phyloP scores from a whole-genome alignment of 2,888 invertebrate species.

The Ditylenchus weischeri region DNA sequence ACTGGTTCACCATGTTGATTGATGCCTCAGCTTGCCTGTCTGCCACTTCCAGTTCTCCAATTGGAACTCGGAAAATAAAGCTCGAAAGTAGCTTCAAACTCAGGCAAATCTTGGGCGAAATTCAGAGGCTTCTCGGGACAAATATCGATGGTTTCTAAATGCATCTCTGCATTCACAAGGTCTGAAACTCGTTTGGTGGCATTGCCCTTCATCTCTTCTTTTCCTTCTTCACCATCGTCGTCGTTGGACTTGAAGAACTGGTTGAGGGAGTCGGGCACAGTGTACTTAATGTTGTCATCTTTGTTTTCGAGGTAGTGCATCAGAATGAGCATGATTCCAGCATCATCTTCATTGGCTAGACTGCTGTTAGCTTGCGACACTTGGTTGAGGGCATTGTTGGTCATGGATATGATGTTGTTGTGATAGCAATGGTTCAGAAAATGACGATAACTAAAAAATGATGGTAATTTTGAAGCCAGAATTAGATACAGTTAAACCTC shows the following conservation, averaged over 20 bases:
- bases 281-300: not conserved
- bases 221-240: too few relatives aligned
- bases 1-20: not conserved
- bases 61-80: constrained; percentile 11
- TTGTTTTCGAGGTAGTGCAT: not conserved
- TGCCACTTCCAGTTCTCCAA: constrained; percentile 9
- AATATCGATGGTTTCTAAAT: constrained; percentile 42
- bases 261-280: not conserved
- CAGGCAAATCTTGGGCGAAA: constrained; percentile 11
- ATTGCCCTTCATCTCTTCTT: constrained; percentile 3
- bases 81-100: constrained; percentile 15
- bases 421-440: constrained; percentile 54
- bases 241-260: not conserved
- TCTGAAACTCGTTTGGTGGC: constrained; percentile 50
- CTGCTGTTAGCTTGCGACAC: constrained; percentile 18
- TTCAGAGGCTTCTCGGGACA: constrained; percentile 4
- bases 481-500: not conserved
- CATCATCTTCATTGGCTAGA: constrained; percentile 14
- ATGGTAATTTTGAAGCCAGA: not conserved
- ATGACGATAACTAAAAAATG: constrained; percentile 45
- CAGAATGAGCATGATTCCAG: constrained; percentile 9
- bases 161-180: constrained; percentile 47
- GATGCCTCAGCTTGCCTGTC: not conserved
- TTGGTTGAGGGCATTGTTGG: constrained; percentile 22
- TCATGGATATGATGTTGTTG: constrained; percentile 41